phyloP scores from a whole-genome alignment of 2,113 vertebrate species.

The Paracanthobrama guichenoti region DNA sequence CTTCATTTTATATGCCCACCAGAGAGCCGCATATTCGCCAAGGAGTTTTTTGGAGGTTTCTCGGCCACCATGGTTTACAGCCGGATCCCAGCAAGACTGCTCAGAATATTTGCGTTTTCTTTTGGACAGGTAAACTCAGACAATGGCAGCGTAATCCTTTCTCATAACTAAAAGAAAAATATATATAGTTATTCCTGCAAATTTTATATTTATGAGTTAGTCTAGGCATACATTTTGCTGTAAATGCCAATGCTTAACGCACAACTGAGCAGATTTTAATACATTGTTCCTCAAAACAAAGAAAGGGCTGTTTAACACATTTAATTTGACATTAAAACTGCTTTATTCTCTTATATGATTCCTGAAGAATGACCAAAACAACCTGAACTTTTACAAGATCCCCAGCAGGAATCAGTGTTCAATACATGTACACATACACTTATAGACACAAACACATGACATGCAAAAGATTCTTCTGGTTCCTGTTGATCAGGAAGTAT shows the following conservation, averaged over 20 bases:
- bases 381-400: not conserved
- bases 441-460: not conserved
- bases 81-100: slow-evolving; percentile 95
- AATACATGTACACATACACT: not conserved
- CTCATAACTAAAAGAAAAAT: not conserved
- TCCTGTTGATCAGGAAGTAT: not conserved
- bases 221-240: not conserved
- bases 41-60: slow-evolving; percentile 92
- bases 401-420: not conserved
- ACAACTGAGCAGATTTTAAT: not conserved
- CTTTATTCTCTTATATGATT: not conserved
- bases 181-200: not conserved
- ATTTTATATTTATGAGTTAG: not conserved
- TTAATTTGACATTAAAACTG: not conserved
- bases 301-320: not conserved
- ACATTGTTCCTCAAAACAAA: not conserved
- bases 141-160: not conserved
- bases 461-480: not conserved
- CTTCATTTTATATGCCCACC: slow-evolving; percentile 38
- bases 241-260: not conserved
- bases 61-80: slow-evolving; percentile 94
- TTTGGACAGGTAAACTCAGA: slow-evolving; percentile 84
- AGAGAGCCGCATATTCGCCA: slow-evolving; percentile 96
- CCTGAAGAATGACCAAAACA: not conserved
- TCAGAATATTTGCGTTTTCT: slow-evolving; percentile 96